Evolutionary conservation across 1,140 invertebrate genomes (phyloP).

Genomic region (Sycobia sp.): DNA sequence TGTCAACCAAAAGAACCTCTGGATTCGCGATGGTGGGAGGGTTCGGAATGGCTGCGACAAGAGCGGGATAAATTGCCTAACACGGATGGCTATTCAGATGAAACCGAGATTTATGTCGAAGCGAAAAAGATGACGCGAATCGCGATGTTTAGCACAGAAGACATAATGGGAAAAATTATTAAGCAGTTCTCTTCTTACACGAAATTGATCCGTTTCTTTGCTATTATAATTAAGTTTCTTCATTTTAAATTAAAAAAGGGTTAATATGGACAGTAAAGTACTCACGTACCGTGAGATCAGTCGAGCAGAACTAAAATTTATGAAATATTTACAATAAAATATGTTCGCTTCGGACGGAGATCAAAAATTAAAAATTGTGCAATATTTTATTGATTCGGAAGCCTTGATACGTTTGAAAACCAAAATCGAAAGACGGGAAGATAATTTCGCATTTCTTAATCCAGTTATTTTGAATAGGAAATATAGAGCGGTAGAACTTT

Average conservation of each 20-base stretch:
- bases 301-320: background rate
- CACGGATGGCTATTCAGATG: background rate
- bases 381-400: background rate
- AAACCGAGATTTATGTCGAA: background rate
- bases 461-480: slow-evolving; percentile 38
- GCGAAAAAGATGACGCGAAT: too few relatives aligned
- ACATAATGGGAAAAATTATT: background rate
- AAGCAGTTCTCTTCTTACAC: background rate
- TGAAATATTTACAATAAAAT: background rate
- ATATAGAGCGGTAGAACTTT: too few relatives aligned
- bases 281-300: background rate
- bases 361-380: slow-evolving; percentile 14
- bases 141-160: background rate
- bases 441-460: slow-evolving; percentile 30
- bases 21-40: too few relatives aligned
- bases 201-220: background rate
- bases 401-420: slow-evolving; percentile 37
- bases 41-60: slow-evolving; percentile 37
- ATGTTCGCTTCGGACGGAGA: background rate
- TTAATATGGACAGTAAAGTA: too few relatives aligned
- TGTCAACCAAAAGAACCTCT: slow-evolving; percentile 43
- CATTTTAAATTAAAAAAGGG: background rate
- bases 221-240: background rate
- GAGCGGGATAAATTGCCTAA: background rate
- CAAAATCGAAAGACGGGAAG: slow-evolving; percentile 35